Base-by-base conservation (phyloP, 2,888 invertebrate genomes). In the Priocnemis perturbator region DNA sequence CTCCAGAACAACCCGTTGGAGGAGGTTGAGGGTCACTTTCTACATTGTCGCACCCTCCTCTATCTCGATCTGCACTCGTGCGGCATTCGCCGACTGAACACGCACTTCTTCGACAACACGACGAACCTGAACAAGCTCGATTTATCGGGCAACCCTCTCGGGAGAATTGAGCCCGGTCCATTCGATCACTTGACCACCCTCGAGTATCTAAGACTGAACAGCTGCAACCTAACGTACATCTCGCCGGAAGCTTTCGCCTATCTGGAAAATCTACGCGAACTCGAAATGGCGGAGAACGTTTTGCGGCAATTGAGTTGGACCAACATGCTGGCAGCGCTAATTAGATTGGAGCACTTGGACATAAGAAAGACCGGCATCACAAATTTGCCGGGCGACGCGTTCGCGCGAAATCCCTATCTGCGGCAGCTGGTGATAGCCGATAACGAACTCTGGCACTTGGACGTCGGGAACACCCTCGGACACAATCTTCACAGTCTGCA, bases 1-100 rank as follows among this genome's bases (percentile, higher is more conserved):
- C 90, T 94, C 4, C 93, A 94, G 85, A 92, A 93, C 80, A 94
- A 94, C 84, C 93, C 93, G 0, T 87, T 94, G 72, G 90, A 90
- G 65, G 86, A 90, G 62, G 91, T 93, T 2, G 91, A 92, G n/a
- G 94, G 93, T 3, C 91, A 92, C 2, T 93, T 94, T 82, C 87
- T 94, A 26, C 90, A 92, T 64, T 93, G 93, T 47, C 90, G 91
- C 68, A 93, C 94, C 0, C 89, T 94, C 59, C 91, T 93, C 76
- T 93, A 93, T 83, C 90, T 94, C 69, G 94, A 94, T 85, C 90
- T 94, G 79, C 93, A 92, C 86, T 91, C 91, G 65, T 94, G 94
- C 86, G 92, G 92, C 60, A 89, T 94, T 37, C 90, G 90, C 19
- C 85, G 84, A 53, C 90, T 94, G 79, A 93, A 93, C 82, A 86